Conservation (phyloP, 1,140 invertebrate species). For the Bombus confusus region DNA sequence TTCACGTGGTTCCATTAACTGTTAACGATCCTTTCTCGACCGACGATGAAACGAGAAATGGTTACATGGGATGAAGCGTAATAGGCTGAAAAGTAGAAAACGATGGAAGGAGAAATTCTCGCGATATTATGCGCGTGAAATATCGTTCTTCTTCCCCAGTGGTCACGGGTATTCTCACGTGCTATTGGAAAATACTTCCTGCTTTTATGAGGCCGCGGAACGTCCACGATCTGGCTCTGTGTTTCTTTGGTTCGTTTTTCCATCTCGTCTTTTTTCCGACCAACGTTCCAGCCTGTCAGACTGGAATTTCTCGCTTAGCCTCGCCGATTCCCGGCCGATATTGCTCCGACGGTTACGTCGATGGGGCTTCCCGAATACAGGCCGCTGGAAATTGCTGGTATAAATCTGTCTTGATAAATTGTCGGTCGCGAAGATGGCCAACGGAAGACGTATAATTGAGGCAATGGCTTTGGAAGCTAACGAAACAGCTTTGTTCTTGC, state of each 20-base stretch:
- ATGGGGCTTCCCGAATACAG: not conserved
- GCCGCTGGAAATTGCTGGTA: conserved; percentile 7
- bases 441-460: conserved; percentile 24
- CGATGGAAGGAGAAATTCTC: not conserved
- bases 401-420: conserved; percentile 32
- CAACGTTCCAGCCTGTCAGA: not conserved
- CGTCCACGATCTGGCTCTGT: conserved; percentile 8
- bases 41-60: not conserved
- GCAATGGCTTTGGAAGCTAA: conserved; percentile 8
- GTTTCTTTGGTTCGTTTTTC: not conserved
- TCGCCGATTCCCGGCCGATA: conserved; percentile 1
- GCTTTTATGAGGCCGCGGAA: conserved; percentile 44
- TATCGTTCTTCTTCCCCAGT: conserved; percentile 38
- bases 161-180: not conserved
- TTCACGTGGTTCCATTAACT: conserved; percentile 41
- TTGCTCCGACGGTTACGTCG: not conserved
- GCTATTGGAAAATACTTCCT: conserved; percentile 68
- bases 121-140: conserved; percentile 64
- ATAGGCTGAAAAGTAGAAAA: not conserved
- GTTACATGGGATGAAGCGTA: not conserved
- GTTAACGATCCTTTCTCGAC: not conserved
- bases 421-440: not conserved
- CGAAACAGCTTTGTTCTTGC: not conserved
- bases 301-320: conserved; percentile 21
- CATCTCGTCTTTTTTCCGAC: conserved; percentile 22